Evolutionary conservation across 1,140 invertebrate genomes (phyloP), one percentile per base, ranked within the genome.

Genomic region (Tetragonula clypearis): DNA sequence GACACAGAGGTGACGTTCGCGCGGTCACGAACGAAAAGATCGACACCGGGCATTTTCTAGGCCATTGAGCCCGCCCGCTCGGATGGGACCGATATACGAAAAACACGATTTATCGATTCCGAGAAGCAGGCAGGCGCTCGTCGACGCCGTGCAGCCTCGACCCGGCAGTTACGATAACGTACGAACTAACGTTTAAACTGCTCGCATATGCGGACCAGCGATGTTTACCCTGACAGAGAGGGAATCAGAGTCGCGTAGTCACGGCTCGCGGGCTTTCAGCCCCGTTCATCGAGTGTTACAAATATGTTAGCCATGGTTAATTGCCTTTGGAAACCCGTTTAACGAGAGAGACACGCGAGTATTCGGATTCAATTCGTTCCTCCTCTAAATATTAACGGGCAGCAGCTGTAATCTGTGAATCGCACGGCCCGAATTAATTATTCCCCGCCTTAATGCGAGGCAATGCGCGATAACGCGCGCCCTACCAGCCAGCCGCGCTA

Each of bases 361-460:
- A 84, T 84, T 21, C 76, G 82, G 62, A 84, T 84, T 79, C 82
- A 72, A 84, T 84, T 79, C 82, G 66, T 79, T 71, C 66, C 76
- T 73, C 49, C 71, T 60, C 30, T 58, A 84, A 79, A 84, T 79
- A 72, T 58, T 55, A 72, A 84, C 77, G 66, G 1, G 17, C 56
- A n/a, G 30, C 30, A 14, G 23, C n/a, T 49, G 82, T 72, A 58
- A 78, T 78, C 81, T 60, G 65, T 30, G 65, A 77, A 83, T 83
- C 74, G 74, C 26, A 6, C 68, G 4, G 62, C 14, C 30, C 49
- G 56, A 72, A 84, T 84, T 84, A 79, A 84, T 84, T 79, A 79
- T 72, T 60, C 55, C n/a, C 26, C n/a, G 76, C 74, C 81, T 78
- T 83, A n/a, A 82, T 55, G 12, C 65, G 41, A 49, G 26, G 26